These are phyloP conservation scores for Trimorus sp. DNA, from an alignment of 2,888 invertebrate species.

Conservation along the genomic window DNA sequence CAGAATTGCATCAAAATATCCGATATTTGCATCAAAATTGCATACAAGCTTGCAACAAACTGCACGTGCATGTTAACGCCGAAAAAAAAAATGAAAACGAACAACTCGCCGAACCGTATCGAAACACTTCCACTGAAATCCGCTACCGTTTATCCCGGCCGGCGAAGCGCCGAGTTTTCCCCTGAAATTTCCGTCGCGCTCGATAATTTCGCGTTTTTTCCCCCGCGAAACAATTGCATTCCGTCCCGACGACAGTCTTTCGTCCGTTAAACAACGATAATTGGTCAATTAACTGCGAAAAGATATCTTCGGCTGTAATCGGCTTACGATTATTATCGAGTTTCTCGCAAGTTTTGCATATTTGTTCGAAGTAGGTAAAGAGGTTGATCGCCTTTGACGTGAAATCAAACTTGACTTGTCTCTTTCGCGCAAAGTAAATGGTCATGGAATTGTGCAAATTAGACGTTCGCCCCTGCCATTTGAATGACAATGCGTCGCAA, in stretches of 20 bases:
- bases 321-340: conserved; percentile 32
- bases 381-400: neutral
- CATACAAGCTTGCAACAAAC: neutral
- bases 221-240: conserved; percentile 8
- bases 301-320: conserved; percentile 27
- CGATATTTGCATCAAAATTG: neutral
- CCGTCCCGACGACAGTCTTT: conserved; percentile 3
- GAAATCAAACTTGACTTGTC: conserved; percentile 1
- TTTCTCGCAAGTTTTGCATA: conserved; percentile 31
- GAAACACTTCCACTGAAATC: neutral
- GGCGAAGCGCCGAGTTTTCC: neutral
- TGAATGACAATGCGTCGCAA: no score
- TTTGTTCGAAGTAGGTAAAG: conserved; percentile 4
- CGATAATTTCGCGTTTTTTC: neutral
- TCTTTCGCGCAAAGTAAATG: no score
- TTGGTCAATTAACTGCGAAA: conserved; percentile 30
- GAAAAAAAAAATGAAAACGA: no score
- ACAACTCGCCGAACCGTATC: neutral
- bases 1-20: no score
- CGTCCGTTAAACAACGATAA: conserved; percentile 17
- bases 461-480: no score
- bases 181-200: neutral
- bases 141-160: no score
- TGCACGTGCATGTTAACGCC: no score
- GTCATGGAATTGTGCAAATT: no score